Conservation (phyloP, 2,797 vertebrate species). For the Silurus aristotelis region DNA sequence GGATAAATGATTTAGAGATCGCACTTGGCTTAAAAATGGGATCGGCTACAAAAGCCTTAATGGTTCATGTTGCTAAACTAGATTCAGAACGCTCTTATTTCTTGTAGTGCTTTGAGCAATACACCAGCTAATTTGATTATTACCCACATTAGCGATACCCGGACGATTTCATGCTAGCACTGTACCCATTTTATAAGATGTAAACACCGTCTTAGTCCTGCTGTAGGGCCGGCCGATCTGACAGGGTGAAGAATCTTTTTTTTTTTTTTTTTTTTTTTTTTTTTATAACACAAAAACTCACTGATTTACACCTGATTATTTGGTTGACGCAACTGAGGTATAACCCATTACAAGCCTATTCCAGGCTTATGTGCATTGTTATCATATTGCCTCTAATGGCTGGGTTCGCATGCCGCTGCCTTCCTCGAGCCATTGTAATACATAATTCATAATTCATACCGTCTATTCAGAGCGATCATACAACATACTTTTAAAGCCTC, state of each 20-base stretch:
- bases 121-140: neutral
- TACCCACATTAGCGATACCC: neutral
- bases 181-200: neutral
- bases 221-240: neutral
- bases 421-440: constrained; percentile 19
- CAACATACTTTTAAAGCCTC: constrained; percentile 1
- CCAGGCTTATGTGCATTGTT: constrained; percentile 7
- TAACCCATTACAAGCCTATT: constrained; percentile 13
- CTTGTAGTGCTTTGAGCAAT: too few species aligned
- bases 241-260: neutral
- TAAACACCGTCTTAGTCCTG: neutral
- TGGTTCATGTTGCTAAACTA: neutral
- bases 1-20: neutral
- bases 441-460: constrained; percentile 24
- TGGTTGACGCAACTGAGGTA: neutral
- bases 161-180: neutral
- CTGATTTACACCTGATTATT: neutral
- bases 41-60: neutral
- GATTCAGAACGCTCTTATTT: neutral
- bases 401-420: neutral
- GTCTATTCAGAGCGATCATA: constrained; percentile 9
- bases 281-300: too few species aligned
- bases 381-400: constrained; percentile 20
- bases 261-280: too few species aligned
- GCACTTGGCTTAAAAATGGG: neutral